Evolutionary conservation across 1,140 invertebrate species (phyloP).

Genomic region (Drosophila neocordata): DNA sequence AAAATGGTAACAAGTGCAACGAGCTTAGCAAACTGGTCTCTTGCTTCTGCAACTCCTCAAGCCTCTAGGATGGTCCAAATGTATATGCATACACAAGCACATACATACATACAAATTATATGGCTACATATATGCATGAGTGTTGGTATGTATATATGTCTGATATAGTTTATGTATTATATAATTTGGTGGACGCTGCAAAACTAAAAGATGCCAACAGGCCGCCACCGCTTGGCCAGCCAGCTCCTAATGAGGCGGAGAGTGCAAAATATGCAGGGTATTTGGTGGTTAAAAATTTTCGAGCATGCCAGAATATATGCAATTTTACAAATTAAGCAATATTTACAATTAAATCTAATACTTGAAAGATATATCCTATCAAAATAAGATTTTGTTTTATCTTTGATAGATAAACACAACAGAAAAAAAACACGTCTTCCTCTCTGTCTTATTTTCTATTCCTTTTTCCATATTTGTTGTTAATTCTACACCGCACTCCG

Average conservation of each 20-base stretch:
- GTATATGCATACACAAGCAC: background rate
- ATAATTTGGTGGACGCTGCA: constrained; percentile 60
- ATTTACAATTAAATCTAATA: background rate
- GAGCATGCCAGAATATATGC: constrained; percentile 22
- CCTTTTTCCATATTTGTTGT: too few relatives aligned
- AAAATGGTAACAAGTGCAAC: constrained; percentile 75
- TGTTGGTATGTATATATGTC: constrained; percentile 16
- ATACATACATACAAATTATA: background rate
- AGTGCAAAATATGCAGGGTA: constrained; percentile 23
- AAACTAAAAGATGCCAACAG: constrained; percentile 56
- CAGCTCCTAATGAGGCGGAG: constrained; percentile 38
- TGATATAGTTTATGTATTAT: constrained; percentile 67
- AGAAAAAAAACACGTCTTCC: too few relatives aligned
- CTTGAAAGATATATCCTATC: too few relatives aligned
- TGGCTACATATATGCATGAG: background rate
- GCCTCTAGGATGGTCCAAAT: constrained; percentile 7
- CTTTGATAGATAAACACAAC: too few relatives aligned
- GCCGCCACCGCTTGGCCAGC: constrained; percentile 46
- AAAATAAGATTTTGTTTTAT: too few relatives aligned
- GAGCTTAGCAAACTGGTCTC: constrained; percentile 64
- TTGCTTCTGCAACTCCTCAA: constrained; percentile 31
- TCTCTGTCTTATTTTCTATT: too few relatives aligned
- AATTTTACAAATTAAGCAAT: background rate
- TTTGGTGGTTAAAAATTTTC: background rate
- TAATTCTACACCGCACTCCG: too few relatives aligned